phyloP scores from a whole-genome alignment of 2,113 vertebrate species.

The Brachyhypopomus occidentalis region DNA sequence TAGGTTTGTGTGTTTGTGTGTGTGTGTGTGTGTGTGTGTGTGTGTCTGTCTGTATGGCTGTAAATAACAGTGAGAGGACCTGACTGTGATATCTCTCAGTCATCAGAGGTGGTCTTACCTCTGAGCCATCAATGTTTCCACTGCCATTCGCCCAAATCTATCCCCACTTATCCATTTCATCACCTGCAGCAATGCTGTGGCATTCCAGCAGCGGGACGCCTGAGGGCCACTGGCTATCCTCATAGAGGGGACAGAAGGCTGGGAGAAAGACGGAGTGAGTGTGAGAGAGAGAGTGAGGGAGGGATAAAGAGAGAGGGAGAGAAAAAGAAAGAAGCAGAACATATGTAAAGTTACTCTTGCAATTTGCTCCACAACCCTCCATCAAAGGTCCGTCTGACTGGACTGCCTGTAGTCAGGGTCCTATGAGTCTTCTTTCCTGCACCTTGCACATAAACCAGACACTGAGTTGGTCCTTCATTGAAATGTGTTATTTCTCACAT shows the following conservation, averaged over 20 bases:
- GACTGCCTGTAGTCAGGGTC: neutral
- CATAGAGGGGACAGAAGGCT: neutral
- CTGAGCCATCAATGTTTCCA: neutral
- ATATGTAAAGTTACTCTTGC: neutral
- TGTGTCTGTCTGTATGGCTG: neutral
- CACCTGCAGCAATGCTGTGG: constrained; percentile 62
- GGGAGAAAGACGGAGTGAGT: neutral
- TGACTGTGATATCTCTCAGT: neutral
- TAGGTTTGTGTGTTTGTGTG: too few relatives aligned
- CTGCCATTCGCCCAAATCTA: neutral
- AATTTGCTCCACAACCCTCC: neutral
- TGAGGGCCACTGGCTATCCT: neutral
- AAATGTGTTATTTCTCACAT: constrained; percentile 30
- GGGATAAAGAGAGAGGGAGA: neutral
- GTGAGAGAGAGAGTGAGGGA: neutral
- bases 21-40: neutral
- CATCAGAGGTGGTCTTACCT: neutral
- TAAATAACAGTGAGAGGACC: neutral
- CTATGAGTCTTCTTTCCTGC: constrained; percentile 11
- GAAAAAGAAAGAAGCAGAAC: neutral
- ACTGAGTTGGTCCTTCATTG: neutral
- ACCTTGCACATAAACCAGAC: neutral
- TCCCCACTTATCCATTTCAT: constrained; percentile 81
- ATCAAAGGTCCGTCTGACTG: neutral
- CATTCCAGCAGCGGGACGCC: constrained; percentile 29